Base-by-base conservation (phyloP, 2,888 invertebrate genomes). In the Galeopsomyia nigrocyanea region DNA sequence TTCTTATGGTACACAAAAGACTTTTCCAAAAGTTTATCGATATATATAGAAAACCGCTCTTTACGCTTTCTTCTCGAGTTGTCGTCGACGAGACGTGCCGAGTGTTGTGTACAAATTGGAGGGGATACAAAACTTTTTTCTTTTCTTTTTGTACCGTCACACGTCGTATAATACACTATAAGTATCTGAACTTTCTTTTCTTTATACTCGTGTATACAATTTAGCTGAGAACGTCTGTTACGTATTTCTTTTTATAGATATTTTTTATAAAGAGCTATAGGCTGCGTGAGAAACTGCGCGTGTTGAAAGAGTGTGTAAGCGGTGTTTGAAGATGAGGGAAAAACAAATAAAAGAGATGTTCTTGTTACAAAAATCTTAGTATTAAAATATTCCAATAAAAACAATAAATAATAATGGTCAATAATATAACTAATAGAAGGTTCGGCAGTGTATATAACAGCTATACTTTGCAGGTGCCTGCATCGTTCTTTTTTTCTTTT, bases 301-400 rank as follows among this genome's bases (percentile, higher is more conserved):
- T n/a, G n/a, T 39, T 39, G 7, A 39, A 39, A 39, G 5, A 39
- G 6, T 46, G 46, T 19, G 31, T 56, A 14, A 19, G 49, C 17
- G 53, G n/a, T 13, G 17, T 26, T 26, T 58, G 62, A 16, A n/a
- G 61, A 49, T 68, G 65, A 66, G 55, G 70, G 63, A 57, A 49
- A n/a, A 49, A 63, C 67, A 74, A 75, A 71, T 68, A 66, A 73
- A 73, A 73, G 77, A 74, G 73, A 76, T 77, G 39, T 78, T 80
- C 79, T 85, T 84, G 81, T 86, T 86, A 86, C 84, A 86, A 86
- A 85, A 86, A 83, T 82, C 85, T 85, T 86, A 85, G 84, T 86
- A 86, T 86, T 86, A 86, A 86, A 86, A 86, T 86, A 86, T 86
- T 84, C 83, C 83, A 86, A 85, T 85, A 82, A 85, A 82, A 86